A percentile compares a stretch with the other conserved stretches of the same genome.
These are phyloP conservation scores for Pentalonia nigronervosa DNA, from an alignment of 1,140 invertebrate genomes.

Conservation along the genomic window DNA sequence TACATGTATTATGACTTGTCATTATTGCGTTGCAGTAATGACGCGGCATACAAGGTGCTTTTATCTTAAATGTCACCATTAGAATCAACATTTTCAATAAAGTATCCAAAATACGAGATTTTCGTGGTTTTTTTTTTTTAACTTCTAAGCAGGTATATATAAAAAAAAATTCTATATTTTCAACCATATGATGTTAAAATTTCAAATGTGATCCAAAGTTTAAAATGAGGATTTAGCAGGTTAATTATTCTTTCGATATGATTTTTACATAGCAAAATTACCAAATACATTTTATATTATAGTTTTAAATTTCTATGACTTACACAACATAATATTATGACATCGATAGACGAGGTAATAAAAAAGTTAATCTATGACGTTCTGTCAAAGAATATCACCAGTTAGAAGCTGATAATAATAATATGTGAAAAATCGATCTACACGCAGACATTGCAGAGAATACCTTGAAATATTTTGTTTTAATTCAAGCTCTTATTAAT, in stretches of 20 bases:
- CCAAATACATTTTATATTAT: neutral
- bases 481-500: neutral
- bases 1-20: neutral
- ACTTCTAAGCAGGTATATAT: neutral
- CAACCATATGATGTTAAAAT: neutral
- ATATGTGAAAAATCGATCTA: neutral
- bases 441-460: neutral
- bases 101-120: neutral
- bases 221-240: neutral
- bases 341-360: neutral
- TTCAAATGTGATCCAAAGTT: neutral
- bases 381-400: neutral
- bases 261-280: neutral
- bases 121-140: neutral
- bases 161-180: neutral
- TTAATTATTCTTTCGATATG: neutral
- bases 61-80: neutral
- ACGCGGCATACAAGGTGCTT: neutral
- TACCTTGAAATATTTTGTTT: neutral
- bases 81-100: neutral
- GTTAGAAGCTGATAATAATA: neutral
- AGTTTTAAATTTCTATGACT: neutral
- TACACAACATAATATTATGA: neutral
- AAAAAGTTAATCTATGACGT: neutral
- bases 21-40: neutral